Evolutionary conservation across 1,140 invertebrate species (phyloP), one percentile per base, ranked within the genome.

Genomic region (Drosophila repleta): DNA sequence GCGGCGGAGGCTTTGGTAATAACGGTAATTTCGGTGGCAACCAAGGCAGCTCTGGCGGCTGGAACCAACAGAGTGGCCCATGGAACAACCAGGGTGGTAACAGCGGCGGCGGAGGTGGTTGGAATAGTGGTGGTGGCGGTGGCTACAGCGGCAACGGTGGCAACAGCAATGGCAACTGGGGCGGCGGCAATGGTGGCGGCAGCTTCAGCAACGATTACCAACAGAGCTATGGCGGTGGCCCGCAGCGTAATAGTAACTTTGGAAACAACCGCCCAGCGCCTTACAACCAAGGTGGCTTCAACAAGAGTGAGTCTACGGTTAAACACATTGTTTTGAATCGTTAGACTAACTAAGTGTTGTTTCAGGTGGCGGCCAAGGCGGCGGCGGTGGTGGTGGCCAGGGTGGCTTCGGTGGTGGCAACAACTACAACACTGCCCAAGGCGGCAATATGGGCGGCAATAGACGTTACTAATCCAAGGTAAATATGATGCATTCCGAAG

Each of bases 181-280:
- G 94, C 60, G 93, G 93, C 8, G 93, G 94, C 61, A 93, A 93
- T 53, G 93, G 94, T 6, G 92, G 93, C 15, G 94, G 94, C 55
- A 94, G 93, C 76, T 96, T 96, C 72, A 95, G 95, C 8, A 94
- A 94, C 66, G 94, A 95, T 26, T 96, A 96, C 78, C 95, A 96
- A 72, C 95, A 96, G 87, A 94, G 94, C 45, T 96, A 95, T 79
- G 93, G 95, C 1, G 95, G 95, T 29, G 95, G 95, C 1, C 95
- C 95, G 0, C 94, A 95, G 51, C 92, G 95, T 77, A 94, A 94
- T 61, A 95, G 95, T 90, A 91, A 90, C 63, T 90, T 91, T 72
- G 95, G 94, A 64, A 94, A 93, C 69, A 94, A 93, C 43, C 92
- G 94, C 10, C 93, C 93, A 10, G 92, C 92, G 15, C 93, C 96